Conservation (phyloP, 30 jellyfish, hydroid and myxozoan genomes). For the Catostylus mosaicus region DNA sequence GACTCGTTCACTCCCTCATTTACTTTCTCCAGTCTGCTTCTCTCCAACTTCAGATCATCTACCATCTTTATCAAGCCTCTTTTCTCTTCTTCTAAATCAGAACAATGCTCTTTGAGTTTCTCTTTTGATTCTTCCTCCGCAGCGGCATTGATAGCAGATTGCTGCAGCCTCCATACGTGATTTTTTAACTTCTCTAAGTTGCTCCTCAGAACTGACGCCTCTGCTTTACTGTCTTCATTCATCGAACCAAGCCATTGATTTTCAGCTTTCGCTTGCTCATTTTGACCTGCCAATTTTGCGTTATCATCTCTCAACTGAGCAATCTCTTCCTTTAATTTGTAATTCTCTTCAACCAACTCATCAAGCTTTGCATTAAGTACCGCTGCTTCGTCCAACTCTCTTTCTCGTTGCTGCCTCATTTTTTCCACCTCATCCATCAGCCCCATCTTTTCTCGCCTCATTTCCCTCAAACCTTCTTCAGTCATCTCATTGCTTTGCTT, state of each 20-base stretch:
- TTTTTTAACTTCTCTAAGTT: slow-evolving; percentile 17
- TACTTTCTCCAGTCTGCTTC: background rate
- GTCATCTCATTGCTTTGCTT: background rate
- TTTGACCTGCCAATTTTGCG: background rate
- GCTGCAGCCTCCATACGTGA: slow-evolving; percentile 4
- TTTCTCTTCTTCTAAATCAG: slow-evolving; percentile 12
- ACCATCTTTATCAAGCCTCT: background rate
- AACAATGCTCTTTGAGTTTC: background rate
- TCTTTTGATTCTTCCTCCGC: slow-evolving; percentile 14
- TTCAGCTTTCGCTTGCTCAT: background rate
- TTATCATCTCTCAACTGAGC: background rate
- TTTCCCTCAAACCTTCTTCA: background rate
- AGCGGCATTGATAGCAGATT: slow-evolving; percentile 11
- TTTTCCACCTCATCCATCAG: background rate
- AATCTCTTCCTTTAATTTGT: background rate
- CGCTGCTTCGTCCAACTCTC: background rate
- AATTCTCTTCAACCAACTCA: background rate
- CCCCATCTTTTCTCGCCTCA: slow-evolving; percentile 1
- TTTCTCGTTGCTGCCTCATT: background rate
- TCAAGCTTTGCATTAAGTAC: background rate
- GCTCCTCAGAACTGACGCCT: slow-evolving; percentile 1
- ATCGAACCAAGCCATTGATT: background rate
- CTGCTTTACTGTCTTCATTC: slow-evolving; percentile 12
- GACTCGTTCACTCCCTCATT: background rate
- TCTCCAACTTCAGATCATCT: slow-evolving; percentile 12